Percentiles rank a stretch among this genome's conserved stretches.
These are phyloP conservation scores for Sisor rabdophorus DNA, from an alignment of 2,113 vertebrate genomes.

Conservation along the genomic window DNA sequence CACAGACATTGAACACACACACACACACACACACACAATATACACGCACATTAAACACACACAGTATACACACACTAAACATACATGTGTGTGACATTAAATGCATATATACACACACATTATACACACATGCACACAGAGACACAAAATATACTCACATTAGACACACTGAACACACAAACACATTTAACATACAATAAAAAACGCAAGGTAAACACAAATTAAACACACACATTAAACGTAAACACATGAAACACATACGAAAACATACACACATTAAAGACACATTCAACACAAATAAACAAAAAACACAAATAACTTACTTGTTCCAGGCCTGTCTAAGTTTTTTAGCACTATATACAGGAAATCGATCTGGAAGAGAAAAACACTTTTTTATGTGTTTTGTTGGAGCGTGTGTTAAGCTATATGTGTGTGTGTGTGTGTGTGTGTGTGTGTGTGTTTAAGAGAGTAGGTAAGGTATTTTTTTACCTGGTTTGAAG, in stretches of 20 bases:
- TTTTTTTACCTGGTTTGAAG: constrained; percentile 84
- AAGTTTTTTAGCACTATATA: constrained; percentile 90
- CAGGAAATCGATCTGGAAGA: constrained; percentile 85
- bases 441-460: not conserved
- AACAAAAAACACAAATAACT: constrained; percentile 60
- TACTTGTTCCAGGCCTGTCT: constrained; percentile 98
- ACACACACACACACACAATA: not conserved
- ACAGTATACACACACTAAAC: not conserved
- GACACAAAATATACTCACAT: not conserved
- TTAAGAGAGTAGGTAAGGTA: too few relatives aligned
- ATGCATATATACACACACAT: constrained; percentile 27
- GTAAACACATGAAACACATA: constrained; percentile 34
- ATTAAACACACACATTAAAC: too few relatives aligned
- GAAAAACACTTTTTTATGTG: not conserved
- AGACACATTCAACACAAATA: too few relatives aligned
- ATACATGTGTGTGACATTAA: too few relatives aligned
- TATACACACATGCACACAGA: too few relatives aligned
- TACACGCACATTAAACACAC: not conserved
- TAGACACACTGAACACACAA: too few relatives aligned
- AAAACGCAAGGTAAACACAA: not conserved
- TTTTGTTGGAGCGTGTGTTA: not conserved
- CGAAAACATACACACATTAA: constrained; percentile 3
- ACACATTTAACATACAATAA: too few relatives aligned
- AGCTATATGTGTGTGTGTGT: not conserved
- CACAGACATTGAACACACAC: constrained; percentile 33